These are phyloP conservation scores for Sinocyclocheilus rhinocerous DNA, from an alignment of 2,113 vertebrate genomes.

Conservation along the genomic window DNA sequence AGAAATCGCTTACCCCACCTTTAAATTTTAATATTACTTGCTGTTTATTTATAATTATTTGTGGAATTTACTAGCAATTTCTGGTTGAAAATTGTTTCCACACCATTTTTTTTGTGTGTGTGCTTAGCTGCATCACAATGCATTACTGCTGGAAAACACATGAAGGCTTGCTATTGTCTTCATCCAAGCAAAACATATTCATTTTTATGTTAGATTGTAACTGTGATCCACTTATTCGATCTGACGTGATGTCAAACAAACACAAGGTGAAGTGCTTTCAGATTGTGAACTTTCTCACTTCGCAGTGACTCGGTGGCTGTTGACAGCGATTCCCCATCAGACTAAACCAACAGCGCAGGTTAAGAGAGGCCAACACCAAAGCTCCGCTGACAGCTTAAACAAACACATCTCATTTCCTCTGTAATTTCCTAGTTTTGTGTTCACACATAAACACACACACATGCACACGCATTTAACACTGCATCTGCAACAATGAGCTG, in stretches of 20 bases:
- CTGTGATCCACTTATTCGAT: neutral
- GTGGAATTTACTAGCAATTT: neutral
- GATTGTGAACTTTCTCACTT: neutral
- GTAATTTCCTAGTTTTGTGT: slow-evolving; percentile 20
- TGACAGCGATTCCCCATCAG: neutral
- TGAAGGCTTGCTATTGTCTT: neutral
- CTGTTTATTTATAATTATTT: neutral
- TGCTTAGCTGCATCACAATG: neutral
- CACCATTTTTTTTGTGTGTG: neutral
- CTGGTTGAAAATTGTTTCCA: neutral
- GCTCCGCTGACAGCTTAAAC: neutral
- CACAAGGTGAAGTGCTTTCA: neutral
- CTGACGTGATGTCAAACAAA: neutral
- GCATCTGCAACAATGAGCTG: slow-evolving; percentile 8
- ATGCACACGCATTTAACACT: slow-evolving; percentile 1
- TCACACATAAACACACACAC: slow-evolving; percentile 13
- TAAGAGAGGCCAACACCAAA: slow-evolving; percentile 25
- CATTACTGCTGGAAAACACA: neutral
- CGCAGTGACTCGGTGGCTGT: neutral
- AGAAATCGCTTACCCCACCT: too few relatives aligned
- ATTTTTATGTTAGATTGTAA: neutral
- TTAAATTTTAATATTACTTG: too few relatives aligned
- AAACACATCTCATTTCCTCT: slow-evolving; percentile 26
- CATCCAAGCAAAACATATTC: neutral
- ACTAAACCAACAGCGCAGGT: neutral